Evolutionary conservation across 1,140 invertebrate species (phyloP), one percentile per base, ranked within the genome.

Genomic region (Hyphantria cunea): DNA sequence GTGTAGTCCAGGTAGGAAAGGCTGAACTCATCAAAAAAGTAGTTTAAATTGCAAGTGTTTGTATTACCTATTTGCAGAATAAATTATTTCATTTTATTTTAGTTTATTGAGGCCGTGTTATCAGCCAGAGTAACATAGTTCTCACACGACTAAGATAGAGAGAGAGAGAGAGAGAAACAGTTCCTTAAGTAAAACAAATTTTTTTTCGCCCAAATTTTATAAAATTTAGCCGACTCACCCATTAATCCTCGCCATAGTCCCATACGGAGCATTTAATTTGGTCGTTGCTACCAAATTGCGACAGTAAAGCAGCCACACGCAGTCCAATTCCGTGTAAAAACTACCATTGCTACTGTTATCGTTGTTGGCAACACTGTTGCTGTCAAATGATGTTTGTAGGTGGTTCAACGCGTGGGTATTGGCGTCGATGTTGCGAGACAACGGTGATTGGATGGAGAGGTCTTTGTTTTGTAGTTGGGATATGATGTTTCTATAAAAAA

Each of bases 261-360:
- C 93, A 65, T 93, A 93, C 0, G 93, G 91, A 0, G 93, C 88
- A 9, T 86, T 81, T 11, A 93, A 72, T 41, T 89, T 90, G 2
- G 92, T 84, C 0, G 93, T 93, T 1, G 92, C 92, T 17, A 92
- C 92, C 32, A 94, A 76, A 82, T 93, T 93, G 50, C 89, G 84
- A 72, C 93, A 94, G 79, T 94, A 94, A 55, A 93, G 72, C 34
- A 92, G 87, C 93, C 93, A 94, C 2, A 94, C 86, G 64, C 93
- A 94, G 66, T 94, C 93, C 64, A 94, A 73, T 41, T 90, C 87
- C 0, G 87, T 88, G 51, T 82, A 87, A 39, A 59, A 31, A 9
- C 34, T 44, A 14, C 31, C 72, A 25, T 37, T 7, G 37, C 41
- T 44, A 44, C 41, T 44, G 13, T 44, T 47, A 17, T 47, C 3